phyloP scores from a whole-genome alignment of 2,797 vertebrate species.

The Pogoniulus pusillus region DNA sequence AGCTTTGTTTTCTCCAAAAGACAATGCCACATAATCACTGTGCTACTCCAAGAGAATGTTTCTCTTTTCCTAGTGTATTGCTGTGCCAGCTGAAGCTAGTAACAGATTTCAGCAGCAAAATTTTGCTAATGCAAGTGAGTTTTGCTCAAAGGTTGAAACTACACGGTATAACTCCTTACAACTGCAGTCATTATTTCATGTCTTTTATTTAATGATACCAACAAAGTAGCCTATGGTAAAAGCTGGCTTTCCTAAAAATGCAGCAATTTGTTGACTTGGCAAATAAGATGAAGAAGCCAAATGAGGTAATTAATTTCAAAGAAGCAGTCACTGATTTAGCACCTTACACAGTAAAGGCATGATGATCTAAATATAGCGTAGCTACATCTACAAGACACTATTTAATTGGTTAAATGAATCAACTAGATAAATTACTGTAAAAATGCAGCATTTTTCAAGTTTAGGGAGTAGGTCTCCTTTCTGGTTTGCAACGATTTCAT shows the following conservation, averaged over 20 bases:
- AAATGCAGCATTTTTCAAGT: neutral
- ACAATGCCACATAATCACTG: neutral
- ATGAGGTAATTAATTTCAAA: constrained; percentile 17
- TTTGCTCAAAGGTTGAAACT: constrained; percentile 30
- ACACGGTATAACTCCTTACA: neutral
- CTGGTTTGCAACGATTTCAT: neutral
- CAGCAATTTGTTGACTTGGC: constrained; percentile 1
- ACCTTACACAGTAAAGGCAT: neutral
- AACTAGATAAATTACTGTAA: neutral
- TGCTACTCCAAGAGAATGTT: neutral
- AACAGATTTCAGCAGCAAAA: constrained; percentile 29
- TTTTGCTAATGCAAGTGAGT: neutral
- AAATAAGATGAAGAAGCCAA: constrained; percentile 21
- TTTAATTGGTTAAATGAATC: constrained; percentile 22
- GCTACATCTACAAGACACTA: neutral
- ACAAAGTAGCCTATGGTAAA: constrained; percentile 14
- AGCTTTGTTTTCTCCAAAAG: neutral
- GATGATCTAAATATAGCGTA: neutral
- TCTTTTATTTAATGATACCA: constrained; percentile 23
- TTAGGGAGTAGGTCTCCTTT: neutral
- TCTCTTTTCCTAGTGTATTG: neutral
- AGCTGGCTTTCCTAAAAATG: constrained; percentile 25
- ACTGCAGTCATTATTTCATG: constrained; percentile 28
- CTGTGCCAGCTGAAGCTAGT: neutral
- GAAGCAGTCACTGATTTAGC: neutral